Percentiles rank a stretch among this genome's conserved stretches.
phyloP scores from a whole-genome alignment of 2,888 invertebrate species.

The Conus canariensis region DNA sequence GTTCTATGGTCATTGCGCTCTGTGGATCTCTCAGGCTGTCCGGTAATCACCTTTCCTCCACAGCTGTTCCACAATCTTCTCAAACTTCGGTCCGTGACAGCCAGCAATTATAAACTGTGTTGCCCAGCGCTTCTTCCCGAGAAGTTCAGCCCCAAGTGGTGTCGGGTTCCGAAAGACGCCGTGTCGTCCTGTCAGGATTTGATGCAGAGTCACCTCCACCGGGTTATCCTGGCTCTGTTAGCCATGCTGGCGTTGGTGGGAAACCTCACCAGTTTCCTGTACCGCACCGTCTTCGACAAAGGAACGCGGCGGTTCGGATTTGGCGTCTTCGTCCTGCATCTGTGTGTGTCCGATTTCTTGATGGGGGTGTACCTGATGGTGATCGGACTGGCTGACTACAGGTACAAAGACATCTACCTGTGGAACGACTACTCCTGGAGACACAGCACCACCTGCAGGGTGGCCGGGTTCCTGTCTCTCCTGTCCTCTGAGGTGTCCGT shows the following conservation, averaged over 20 bases:
- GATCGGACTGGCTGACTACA: conserved; percentile 57
- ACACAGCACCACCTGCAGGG: neutral
- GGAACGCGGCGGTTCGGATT: neutral
- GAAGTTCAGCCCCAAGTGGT: neutral
- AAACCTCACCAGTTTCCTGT: neutral
- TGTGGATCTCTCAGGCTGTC: conserved; percentile 3
- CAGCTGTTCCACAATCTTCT: neutral
- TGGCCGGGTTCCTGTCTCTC: conserved; percentile 72
- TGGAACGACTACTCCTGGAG: conserved; percentile 59
- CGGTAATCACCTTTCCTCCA: neutral
- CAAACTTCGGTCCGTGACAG: neutral
- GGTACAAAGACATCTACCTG: conserved; percentile 58
- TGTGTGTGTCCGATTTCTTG: conserved; percentile 48
- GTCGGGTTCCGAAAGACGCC: conserved; percentile 18
- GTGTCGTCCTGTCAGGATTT: conserved; percentile 34
- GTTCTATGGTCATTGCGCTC: neutral
- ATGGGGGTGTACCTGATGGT: conserved; percentile 61
- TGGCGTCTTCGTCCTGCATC: conserved; percentile 41
- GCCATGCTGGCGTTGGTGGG: conserved; percentile 4
- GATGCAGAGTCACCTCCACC: neutral
- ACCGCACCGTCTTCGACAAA: neutral
- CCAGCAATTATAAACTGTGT: conserved; percentile 27
- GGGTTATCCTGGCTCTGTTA: neutral
- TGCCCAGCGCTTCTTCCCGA: neutral
- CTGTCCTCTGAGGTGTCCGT: neutral